Conservation (phyloP, 23 tunicate genomes). For the Ciona savignyi region DNA sequence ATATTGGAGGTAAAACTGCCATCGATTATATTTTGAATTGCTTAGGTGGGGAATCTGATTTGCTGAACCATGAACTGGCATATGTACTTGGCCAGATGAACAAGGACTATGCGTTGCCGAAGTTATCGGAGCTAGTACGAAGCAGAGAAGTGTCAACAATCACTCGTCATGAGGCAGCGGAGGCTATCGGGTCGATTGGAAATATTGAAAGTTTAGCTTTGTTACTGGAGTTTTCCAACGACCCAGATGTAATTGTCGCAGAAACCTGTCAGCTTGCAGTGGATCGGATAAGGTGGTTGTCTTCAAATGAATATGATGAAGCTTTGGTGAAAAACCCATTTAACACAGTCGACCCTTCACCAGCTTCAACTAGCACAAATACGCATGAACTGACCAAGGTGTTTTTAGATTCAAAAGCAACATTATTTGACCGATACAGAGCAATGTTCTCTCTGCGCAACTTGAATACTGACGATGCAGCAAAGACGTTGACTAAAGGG, state of each 20-base stretch:
- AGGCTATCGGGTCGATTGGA: constrained; percentile 92
- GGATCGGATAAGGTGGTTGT: constrained; percentile 18
- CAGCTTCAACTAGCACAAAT: constrained; percentile 29
- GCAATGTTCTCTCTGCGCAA: constrained; percentile 97
- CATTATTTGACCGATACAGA: constrained; percentile 86
- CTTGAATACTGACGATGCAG: constrained; percentile 54
- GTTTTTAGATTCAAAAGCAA: constrained; percentile 15
- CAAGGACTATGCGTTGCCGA: constrained; percentile 56
- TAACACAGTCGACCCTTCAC: constrained; percentile 75
- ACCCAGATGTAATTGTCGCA: constrained; percentile 64
- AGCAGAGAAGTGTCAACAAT: constrained; percentile 54
- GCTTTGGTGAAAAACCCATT: no score
- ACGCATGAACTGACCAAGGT: constrained; percentile 22
- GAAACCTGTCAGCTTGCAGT: constrained; percentile 93
- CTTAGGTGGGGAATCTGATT: constrained; percentile 78
- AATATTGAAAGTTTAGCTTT: constrained; percentile 20
- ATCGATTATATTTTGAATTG: constrained; percentile 68
- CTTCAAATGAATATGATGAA: no score
- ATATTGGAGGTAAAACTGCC: constrained; percentile 50
- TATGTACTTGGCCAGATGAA: constrained; percentile 98
- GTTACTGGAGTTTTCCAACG: constrained; percentile 38
- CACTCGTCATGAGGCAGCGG: constrained; percentile 92
- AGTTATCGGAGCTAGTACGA: constrained; percentile 29
- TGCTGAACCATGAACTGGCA: constrained; percentile 97
- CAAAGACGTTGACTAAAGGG: constrained; percentile 55